Evolutionary conservation across 1,140 invertebrate genomes (phyloP).

Genomic region (Drosophila sucinea): DNA sequence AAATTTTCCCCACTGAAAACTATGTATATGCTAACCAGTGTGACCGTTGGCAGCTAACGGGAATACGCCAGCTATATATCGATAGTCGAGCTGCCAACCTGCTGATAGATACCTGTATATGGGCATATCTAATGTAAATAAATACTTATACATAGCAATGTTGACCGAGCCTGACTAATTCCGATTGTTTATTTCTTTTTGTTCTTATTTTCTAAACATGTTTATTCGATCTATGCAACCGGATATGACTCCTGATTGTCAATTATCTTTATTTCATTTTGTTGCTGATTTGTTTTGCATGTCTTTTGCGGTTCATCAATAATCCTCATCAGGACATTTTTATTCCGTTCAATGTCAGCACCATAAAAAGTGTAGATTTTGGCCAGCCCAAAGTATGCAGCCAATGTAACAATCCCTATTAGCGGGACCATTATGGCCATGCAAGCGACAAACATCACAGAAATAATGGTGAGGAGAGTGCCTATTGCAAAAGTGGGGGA

Average conservation of each 20-base stretch:
- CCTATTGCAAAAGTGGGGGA: conserved; percentile 37
- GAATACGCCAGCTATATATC: not conserved
- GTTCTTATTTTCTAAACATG: not conserved
- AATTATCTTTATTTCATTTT: not conserved
- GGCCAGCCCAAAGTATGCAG: conserved; percentile 70
- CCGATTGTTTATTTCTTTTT: not conserved
- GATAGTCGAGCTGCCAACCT: not conserved
- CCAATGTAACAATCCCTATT: conserved; percentile 50
- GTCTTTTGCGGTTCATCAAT: conserved; percentile 14
- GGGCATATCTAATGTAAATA: not conserved
- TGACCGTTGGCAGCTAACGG: not conserved
- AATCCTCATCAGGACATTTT: conserved; percentile 27
- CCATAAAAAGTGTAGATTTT: conserved; percentile 57
- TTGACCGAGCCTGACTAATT: too few relatives aligned
- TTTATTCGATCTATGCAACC: not conserved
- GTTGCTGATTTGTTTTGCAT: not conserved
- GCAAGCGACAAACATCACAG: conserved; percentile 69
- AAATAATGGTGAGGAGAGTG: conserved; percentile 67
- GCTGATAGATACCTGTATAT: not conserved
- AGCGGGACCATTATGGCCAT: conserved; percentile 54
- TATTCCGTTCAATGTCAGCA: conserved; percentile 37
- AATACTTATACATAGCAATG: not conserved
- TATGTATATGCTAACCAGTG: conserved; percentile 41
- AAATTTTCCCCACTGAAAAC: conserved; percentile 35
- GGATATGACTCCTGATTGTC: not conserved